Evolutionary conservation across 2,888 invertebrate genomes (phyloP).

Genomic region (Phengaris alcon): DNA sequence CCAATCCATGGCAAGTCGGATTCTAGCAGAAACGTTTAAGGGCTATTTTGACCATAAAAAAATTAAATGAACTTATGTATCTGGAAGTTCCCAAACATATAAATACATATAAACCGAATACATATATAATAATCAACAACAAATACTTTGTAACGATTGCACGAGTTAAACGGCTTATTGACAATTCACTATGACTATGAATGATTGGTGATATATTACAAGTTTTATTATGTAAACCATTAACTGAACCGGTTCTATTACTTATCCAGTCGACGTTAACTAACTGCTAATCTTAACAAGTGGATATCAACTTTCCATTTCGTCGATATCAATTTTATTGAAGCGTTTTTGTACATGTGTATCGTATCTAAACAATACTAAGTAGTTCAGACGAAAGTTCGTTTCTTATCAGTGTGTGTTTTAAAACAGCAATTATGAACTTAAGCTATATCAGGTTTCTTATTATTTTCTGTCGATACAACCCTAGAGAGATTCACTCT

Average conservation of each 20-base stretch:
- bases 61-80: too few relatives aligned
- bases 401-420: too few relatives aligned
- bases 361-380: not conserved
- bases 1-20: too few relatives aligned
- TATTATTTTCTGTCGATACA: too few relatives aligned
- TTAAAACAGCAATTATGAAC: too few relatives aligned
- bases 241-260: not conserved
- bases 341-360: not conserved
- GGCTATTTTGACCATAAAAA: too few relatives aligned
- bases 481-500: too few relatives aligned
- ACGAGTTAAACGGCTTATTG: not conserved
- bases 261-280: not conserved
- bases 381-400: not conserved
- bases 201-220: slow-evolving; percentile 9
- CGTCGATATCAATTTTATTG: not conserved
- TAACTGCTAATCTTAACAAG: slow-evolving; percentile 12
- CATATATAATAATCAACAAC: not conserved
- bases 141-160: not conserved
- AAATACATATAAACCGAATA: too few relatives aligned
- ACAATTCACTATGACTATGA: slow-evolving; percentile 15
- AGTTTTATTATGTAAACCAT: slow-evolving; percentile 12
- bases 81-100: too few relatives aligned
- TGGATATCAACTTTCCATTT: slow-evolving; percentile 16
- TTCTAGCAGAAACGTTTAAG: too few relatives aligned
- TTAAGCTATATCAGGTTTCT: too few relatives aligned